These are phyloP conservation scores for Pipra filicauda DNA, from an alignment of 2,113 vertebrate species.

Conservation along the genomic window DNA sequence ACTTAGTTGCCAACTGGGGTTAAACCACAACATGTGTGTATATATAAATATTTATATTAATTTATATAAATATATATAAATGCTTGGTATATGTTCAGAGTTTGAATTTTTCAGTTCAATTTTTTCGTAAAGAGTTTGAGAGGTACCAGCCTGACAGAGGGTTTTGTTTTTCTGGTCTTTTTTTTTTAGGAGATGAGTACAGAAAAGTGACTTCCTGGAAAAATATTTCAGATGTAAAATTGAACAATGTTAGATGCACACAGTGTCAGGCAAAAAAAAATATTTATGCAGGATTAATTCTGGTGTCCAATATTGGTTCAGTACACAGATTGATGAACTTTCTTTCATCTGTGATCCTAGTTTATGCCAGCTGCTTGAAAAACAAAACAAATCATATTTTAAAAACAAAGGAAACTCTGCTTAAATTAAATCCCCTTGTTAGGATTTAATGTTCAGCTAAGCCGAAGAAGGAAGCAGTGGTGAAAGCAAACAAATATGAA, in stretches of 20 bases:
- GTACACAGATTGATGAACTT: background rate
- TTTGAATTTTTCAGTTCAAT: background rate
- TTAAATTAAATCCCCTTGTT: background rate
- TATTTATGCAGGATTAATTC: background rate
- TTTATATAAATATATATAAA: too few species aligned
- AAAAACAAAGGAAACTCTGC: background rate
- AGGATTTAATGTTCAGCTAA: background rate
- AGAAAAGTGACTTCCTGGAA: background rate
- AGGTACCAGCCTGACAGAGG: background rate
- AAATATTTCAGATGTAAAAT: background rate
- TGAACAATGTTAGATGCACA: background rate
- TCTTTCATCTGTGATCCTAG: background rate
- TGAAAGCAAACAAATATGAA: background rate
- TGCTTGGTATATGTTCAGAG: background rate
- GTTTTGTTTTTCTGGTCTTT: background rate
- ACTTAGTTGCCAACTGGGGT: background rate
- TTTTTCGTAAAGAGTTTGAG: background rate
- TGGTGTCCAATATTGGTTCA: background rate
- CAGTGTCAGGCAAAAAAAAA: background rate
- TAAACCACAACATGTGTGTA: accelerated
- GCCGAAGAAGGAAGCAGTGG: background rate
- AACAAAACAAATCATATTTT: background rate
- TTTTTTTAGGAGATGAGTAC: background rate
- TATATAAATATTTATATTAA: background rate
- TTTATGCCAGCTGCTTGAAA: background rate